Conservation (phyloP, 1,140 invertebrate genomes). For the Berghia stephanieae region DNA sequence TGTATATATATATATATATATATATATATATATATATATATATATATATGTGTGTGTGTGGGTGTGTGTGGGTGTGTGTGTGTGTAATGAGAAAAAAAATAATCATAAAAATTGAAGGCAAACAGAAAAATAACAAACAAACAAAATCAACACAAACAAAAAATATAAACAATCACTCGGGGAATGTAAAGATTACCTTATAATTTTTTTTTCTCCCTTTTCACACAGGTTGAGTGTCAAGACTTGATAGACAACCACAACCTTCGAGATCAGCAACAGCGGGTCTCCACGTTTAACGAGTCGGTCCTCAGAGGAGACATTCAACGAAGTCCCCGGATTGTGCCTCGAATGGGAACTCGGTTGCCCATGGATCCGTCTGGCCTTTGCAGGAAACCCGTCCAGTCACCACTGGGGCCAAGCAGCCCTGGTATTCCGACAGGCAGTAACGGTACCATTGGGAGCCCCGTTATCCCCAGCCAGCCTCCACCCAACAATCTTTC, state of each 20-base stretch:
- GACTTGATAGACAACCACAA: slow-evolving; percentile 60
- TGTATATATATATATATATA: too few species aligned
- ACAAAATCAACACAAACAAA: too few species aligned
- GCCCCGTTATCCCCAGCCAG: slow-evolving; percentile 1
- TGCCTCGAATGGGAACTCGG: slow-evolving; percentile 70
- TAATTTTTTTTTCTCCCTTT: background rate
- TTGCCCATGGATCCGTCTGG: slow-evolving; percentile 48
- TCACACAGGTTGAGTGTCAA: slow-evolving; percentile 68
- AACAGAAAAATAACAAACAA: too few species aligned
- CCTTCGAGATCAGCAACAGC: slow-evolving; percentile 42
- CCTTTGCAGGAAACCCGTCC: slow-evolving; percentile 20
- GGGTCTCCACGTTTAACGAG: slow-evolving; percentile 19
- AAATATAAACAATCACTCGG: background rate
- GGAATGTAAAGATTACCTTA: background rate
- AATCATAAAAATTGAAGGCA: too few species aligned
- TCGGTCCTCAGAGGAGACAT: slow-evolving; percentile 35
- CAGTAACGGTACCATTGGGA: too few species aligned
- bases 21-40: too few species aligned
- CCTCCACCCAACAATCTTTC: too few species aligned
- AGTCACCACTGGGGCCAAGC: too few species aligned
- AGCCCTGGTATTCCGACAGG: too few species aligned
- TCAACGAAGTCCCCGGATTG: slow-evolving; percentile 59
- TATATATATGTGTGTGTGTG: too few species aligned
- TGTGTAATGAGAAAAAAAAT: too few species aligned
- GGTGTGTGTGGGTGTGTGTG: too few species aligned